Conservation (phyloP, 2,888 invertebrate species). For the Aleiodes alternator region DNA sequence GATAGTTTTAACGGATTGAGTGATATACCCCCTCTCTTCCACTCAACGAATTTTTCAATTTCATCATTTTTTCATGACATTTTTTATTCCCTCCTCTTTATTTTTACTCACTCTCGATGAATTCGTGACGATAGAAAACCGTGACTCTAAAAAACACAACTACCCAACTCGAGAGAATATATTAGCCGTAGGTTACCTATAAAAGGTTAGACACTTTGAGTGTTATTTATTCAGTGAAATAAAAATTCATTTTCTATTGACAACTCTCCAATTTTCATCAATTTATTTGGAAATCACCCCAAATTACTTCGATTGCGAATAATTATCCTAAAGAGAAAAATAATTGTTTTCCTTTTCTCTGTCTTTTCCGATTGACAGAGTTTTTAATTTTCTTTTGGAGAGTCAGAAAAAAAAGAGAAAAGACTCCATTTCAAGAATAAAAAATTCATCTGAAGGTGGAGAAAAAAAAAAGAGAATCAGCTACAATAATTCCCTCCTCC, state of each 20-base stretch:
- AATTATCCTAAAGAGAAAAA: too few relatives aligned
- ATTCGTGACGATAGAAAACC: constrained; percentile 57
- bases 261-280: too few relatives aligned
- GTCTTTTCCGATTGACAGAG: too few relatives aligned
- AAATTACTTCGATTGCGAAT: too few relatives aligned
- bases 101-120: constrained; percentile 50
- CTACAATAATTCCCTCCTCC: background rate
- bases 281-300: too few relatives aligned
- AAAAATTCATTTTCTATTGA: too few relatives aligned
- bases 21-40: background rate
- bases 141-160: constrained; percentile 54
- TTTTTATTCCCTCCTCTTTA: background rate
- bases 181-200: constrained; percentile 16
- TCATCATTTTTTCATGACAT: constrained; percentile 20
- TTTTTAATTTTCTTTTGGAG: too few relatives aligned
- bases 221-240: too few relatives aligned
- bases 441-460: background rate
- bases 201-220: constrained; percentile 11
- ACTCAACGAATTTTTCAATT: background rate
- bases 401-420: too few relatives aligned
- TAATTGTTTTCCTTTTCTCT: too few relatives aligned
- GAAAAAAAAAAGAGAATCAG: background rate
- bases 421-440: background rate
- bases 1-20: constrained; percentile 44
- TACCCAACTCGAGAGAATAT: constrained; percentile 23